Conservation (phyloP, 2,888 invertebrate species). For the Mechanitis messenoides region DNA sequence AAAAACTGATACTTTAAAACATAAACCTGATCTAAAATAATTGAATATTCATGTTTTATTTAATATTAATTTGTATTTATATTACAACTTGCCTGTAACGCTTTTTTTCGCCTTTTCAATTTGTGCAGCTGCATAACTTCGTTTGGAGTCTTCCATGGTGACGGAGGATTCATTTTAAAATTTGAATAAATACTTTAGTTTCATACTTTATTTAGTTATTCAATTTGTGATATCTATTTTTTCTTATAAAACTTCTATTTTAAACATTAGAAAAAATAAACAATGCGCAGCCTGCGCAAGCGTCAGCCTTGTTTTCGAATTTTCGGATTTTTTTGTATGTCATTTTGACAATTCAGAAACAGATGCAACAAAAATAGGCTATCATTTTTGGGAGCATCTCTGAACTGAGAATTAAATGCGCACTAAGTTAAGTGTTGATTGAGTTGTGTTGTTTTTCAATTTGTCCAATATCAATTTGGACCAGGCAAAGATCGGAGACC, state of each 20-base stretch:
- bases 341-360: background rate
- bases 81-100: conserved; percentile 78
- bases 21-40: too few relatives aligned
- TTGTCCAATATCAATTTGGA: too few relatives aligned
- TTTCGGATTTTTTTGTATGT: background rate
- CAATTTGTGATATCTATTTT: too few relatives aligned
- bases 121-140: conserved; percentile 85
- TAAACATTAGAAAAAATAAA: background rate
- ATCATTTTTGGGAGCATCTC: background rate
- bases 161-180: conserved; percentile 57
- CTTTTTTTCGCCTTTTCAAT: conserved; percentile 85
- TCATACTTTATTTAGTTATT: too few relatives aligned
- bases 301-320: background rate
- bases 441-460: too few relatives aligned
- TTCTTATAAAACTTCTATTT: too few relatives aligned
- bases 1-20: too few relatives aligned
- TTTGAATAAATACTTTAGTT: background rate
- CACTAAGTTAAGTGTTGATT: too few relatives aligned
- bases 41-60: too few relatives aligned
- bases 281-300: conserved; percentile 3
- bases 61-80: background rate
- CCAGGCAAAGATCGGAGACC: too few relatives aligned
- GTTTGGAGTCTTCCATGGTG: conserved; percentile 78
- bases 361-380: background rate
- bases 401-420: too few relatives aligned